Evolutionary conservation across 1,140 invertebrate genomes (phyloP).

Genomic region (Ips nitidus): DNA sequence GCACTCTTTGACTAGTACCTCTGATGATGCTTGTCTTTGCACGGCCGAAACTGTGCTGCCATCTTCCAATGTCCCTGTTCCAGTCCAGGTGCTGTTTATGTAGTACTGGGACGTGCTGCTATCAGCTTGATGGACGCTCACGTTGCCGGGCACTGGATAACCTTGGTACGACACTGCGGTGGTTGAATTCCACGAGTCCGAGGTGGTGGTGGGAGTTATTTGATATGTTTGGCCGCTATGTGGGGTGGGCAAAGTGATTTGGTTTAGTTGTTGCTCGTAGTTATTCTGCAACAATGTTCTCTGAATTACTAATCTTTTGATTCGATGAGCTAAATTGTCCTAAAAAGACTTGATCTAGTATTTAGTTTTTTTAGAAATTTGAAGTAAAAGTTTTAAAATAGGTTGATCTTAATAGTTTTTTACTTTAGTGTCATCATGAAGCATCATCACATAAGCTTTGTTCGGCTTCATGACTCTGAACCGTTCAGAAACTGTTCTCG

Average conservation of each 20-base stretch:
- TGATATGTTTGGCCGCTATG: slow-evolving; percentile 26
- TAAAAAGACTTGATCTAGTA: too few relatives aligned
- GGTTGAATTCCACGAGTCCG: slow-evolving; percentile 16
- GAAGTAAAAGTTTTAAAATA: too few relatives aligned
- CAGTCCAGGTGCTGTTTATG: slow-evolving; percentile 31
- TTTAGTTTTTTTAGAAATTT: too few relatives aligned
- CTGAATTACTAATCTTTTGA: background rate
- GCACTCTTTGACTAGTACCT: slow-evolving; percentile 76
- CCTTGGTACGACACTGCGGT: slow-evolving; percentile 29
- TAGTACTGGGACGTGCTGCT: slow-evolving; percentile 35
- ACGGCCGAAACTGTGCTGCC: slow-evolving; percentile 19
- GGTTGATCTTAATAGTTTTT: too few relatives aligned
- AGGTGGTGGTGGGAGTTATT: slow-evolving; percentile 12
- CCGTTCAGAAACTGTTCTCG: too few relatives aligned
- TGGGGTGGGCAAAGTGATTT: slow-evolving; percentile 22
- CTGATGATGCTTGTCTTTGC: slow-evolving; percentile 43
- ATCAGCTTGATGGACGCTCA: slow-evolving; percentile 37
- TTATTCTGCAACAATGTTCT: slow-evolving; percentile 14
- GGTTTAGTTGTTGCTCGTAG: slow-evolving; percentile 30
- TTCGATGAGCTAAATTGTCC: too few relatives aligned
- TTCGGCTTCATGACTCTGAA: too few relatives aligned
- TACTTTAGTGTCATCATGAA: too few relatives aligned
- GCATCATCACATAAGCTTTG: too few relatives aligned
- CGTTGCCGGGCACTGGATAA: slow-evolving; percentile 32
- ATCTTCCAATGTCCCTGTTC: slow-evolving; percentile 16